These are phyloP conservation scores for Protophormia terraenovae DNA, from an alignment of 2,888 invertebrate species.

Conservation along the genomic window DNA sequence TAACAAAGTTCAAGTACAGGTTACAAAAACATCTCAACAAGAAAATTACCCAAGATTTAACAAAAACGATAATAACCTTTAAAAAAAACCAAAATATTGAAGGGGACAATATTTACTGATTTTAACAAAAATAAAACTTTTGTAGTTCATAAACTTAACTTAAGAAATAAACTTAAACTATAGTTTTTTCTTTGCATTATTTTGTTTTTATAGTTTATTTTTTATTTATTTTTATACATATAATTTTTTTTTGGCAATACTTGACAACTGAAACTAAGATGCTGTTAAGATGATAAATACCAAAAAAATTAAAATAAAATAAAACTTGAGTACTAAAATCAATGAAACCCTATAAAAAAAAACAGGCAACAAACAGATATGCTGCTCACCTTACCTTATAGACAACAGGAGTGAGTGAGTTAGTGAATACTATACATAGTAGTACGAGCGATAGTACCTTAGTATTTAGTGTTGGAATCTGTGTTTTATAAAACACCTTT, in stretches of 20 bases:
- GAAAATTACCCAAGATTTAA: constrained; percentile 49
- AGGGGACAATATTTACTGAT: constrained; percentile 38
- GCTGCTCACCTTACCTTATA: constrained; percentile 29
- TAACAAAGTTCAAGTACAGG: constrained; percentile 70
- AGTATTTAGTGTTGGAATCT: constrained; percentile 51
- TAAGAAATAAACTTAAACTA: constrained; percentile 34
- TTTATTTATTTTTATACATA: constrained; percentile 13
- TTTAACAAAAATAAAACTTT: constrained; percentile 17
- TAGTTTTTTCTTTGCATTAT: constrained; percentile 8
- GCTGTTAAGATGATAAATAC: constrained; percentile 60
- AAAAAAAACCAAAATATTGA: constrained; percentile 44
- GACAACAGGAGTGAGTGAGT: not conserved
- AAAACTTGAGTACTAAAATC: constrained; percentile 2
- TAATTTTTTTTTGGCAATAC: constrained; percentile 48
- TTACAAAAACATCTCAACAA: constrained; percentile 65
- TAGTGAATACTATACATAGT: not conserved
- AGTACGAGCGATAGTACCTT: not conserved
- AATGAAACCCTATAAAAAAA: constrained; percentile 26
- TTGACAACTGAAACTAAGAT: constrained; percentile 60
- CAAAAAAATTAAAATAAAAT: constrained; percentile 35
- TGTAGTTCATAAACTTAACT: constrained; percentile 63
- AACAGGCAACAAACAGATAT: not conserved
- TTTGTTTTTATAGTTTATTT: not conserved
- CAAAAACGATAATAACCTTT: constrained; percentile 61
- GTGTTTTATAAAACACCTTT: constrained; percentile 65